Percentiles rank a stretch among this genome's conserved stretches.
Evolutionary conservation across 2,888 invertebrate genomes (phyloP).

Genomic region (Pseudococcus longispinus): DNA sequence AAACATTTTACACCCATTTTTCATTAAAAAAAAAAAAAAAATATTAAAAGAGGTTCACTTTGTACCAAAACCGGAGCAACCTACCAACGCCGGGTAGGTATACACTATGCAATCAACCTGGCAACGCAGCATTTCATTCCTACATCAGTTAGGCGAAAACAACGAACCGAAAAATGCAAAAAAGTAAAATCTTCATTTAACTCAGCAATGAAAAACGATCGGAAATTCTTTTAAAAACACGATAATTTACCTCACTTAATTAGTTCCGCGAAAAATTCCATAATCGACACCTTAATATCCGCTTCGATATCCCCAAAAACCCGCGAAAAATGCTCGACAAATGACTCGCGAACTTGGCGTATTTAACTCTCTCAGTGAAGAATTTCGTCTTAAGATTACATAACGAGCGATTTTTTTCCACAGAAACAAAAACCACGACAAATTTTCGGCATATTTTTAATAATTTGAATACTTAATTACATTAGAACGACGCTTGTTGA

Average conservation of each 20-base stretch:
- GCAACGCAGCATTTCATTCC: not conserved
- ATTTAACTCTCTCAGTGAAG: not conserved
- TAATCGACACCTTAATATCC: not conserved
- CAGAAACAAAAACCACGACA: not conserved
- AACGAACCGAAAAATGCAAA: not conserved
- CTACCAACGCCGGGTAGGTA: not conserved
- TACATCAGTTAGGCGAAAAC: not conserved
- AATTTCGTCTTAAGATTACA: not conserved
- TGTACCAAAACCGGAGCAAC: slow-evolving; percentile 1
- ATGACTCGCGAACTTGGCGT: not conserved
- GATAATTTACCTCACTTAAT: not conserved
- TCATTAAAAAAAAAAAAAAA: not conserved
- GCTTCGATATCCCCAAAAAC: not conserved
- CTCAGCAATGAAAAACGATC: not conserved
- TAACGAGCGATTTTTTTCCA: not conserved
- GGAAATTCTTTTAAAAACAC: not conserved
- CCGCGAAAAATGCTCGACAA: not conserved
- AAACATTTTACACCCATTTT: no score
- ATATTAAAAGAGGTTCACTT: not conserved
- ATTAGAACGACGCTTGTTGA: not conserved
- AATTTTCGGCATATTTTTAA: slow-evolving; percentile 1
- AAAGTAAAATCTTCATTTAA: not conserved
- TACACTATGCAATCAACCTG: not conserved
- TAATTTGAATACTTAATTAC: slow-evolving; percentile 18
- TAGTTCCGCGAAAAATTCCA: not conserved